phyloP scores from a whole-genome alignment of 2,113 vertebrate species.

The Dromiciops gliroides region DNA sequence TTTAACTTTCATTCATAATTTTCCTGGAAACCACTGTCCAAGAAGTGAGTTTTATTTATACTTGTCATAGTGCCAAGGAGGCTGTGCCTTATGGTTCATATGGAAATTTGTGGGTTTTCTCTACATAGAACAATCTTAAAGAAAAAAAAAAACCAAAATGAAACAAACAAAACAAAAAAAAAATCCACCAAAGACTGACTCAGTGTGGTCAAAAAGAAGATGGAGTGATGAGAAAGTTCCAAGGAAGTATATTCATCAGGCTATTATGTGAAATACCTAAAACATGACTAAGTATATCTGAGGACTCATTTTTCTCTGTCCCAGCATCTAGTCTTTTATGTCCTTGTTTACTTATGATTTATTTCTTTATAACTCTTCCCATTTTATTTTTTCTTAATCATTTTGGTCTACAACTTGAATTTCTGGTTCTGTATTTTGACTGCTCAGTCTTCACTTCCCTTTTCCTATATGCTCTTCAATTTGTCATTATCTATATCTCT shows the following conservation, averaged over 20 bases:
- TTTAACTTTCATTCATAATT: neutral
- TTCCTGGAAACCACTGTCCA: neutral
- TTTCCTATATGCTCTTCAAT: neutral
- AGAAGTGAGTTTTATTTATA: neutral
- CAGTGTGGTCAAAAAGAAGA: neutral
- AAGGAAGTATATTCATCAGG: neutral
- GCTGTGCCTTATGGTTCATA: neutral
- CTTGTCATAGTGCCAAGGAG: neutral
- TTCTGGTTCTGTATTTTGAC: neutral
- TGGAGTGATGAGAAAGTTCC: neutral
- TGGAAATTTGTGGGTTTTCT: neutral
- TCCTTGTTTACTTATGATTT: neutral
- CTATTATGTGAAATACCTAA: neutral
- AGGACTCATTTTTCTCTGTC: neutral
- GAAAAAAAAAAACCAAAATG: neutral
- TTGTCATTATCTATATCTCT: neutral
- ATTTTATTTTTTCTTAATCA: neutral
- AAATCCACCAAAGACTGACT: neutral
- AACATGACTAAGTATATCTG: neutral
- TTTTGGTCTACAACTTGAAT: neutral
- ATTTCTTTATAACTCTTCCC: neutral
- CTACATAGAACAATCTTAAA: neutral
- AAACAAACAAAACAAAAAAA: neutral
- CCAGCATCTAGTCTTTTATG: neutral
- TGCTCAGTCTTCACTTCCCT: neutral